Base-by-base conservation (phyloP, 2,797 vertebrate species). In the Mus caroli region DNA sequence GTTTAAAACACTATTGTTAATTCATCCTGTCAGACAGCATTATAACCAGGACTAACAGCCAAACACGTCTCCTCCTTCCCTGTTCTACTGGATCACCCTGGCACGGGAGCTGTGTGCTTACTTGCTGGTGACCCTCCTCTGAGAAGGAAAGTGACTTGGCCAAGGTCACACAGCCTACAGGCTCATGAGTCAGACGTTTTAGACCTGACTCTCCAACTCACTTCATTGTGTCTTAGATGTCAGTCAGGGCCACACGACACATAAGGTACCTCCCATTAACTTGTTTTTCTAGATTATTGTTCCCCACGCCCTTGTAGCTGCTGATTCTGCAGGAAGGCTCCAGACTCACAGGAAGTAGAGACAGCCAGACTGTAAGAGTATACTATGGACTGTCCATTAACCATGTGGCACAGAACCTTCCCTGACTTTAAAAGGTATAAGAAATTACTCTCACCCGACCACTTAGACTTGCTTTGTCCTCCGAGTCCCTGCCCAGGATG, bases 1-100 rank as follows among this genome's bases (percentile, higher is more conserved):
- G 2, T 88, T 86, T 73, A 46, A 80, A 80, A 90, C 76, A 54
- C 22, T 77, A 46, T 71, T 62, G 58, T 90, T 82, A 92, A 84
- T 64, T 73, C 26, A 56, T 34, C 34, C 76, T 46, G 40, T 82
- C 43, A 31, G 56, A 79, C 22, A 37, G 37, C 9, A 73, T 46
- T 64, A 14, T 24, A 79, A 14, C 40, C 58, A 28, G 82, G 14
- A 40, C 24, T 24, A 24, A 73, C 13, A 40, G 9, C 34, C 64
- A 67, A 19, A 2, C 62, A 4, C 1, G 40, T 12, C 34, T 12
- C 60, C 40, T 19, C 28, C 11, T 64, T 88, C 58, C 88, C 34
- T 46, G 58, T 34, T 46, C 20, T 15, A 62, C 6, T 3, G 84
- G 46, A 15, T 91, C 62, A 78, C 46, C 19, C 24, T 12, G 46